A percentile compares a stretch with the other conserved stretches of the same genome.
Conservation (phyloP, 2,888 invertebrate genomes). For the Drosophila barbarae region DNA sequence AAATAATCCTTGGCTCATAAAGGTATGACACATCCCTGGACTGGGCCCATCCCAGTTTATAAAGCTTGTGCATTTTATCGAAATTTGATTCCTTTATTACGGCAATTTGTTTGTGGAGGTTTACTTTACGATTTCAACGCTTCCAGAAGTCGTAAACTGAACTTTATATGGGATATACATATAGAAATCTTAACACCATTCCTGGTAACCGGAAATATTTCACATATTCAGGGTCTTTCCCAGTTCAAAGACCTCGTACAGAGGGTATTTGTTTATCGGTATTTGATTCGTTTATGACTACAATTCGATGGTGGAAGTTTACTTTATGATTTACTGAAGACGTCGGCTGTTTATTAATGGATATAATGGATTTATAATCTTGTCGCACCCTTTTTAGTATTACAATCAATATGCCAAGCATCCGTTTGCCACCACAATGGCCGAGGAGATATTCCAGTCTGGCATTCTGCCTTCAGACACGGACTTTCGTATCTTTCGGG, state of each 20-base stretch:
- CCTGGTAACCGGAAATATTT: conserved; percentile 1
- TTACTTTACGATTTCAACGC: conserved; percentile 1
- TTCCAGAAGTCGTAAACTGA: neutral
- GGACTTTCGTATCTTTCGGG: conserved; percentile 85
- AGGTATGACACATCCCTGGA: conserved; percentile 72
- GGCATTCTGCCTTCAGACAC: conserved; percentile 85
- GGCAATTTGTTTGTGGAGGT: conserved; percentile 11
- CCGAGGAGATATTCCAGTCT: conserved; percentile 84
- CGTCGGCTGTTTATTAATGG: neutral
- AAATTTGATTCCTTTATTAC: conserved; percentile 7
- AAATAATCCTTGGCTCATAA: conserved; percentile 84
- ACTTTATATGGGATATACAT: neutral
- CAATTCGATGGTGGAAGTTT: neutral
- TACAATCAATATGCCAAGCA: conserved; percentile 81
- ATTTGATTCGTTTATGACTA: neutral
- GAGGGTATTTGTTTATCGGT: neutral
- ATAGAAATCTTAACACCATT: neutral
- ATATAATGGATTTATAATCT: neutral
- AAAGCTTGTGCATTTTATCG: conserved; percentile 3
- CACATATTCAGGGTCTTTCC: neutral
- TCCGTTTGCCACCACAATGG: conserved; percentile 82
- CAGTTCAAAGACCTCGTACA: neutral
- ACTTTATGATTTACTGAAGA: neutral
- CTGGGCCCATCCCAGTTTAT: conserved; percentile 23
- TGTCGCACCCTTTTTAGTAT: conserved; percentile 68